A percentile compares a stretch with the other conserved stretches of the same genome.
phyloP scores from a whole-genome alignment of 2,113 vertebrate species.

The Dasypus novemcinctus region DNA sequence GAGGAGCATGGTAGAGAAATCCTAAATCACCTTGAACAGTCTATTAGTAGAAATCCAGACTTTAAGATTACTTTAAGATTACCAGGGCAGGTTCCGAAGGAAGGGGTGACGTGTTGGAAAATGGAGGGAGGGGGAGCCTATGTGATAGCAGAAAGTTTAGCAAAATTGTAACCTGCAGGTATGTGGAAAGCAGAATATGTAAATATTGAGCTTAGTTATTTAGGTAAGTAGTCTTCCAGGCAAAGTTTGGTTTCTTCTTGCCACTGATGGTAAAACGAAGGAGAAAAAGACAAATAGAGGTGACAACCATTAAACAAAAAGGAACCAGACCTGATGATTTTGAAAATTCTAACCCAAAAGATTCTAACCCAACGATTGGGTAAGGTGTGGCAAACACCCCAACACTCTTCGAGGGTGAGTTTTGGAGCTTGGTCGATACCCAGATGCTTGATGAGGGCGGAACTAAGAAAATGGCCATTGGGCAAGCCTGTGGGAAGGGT shows the following conservation, averaged over 20 bases:
- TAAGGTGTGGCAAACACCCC: too few species aligned
- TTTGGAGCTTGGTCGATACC: too few species aligned
- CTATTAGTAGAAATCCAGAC: background rate
- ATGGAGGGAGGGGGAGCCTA: background rate
- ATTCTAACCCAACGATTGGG: too few species aligned
- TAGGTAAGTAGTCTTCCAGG: background rate
- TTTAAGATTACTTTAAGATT: background rate
- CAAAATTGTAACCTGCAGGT: accelerated
- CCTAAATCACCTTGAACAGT: background rate
- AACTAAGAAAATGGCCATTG: too few species aligned
- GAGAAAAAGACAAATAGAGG: accelerated
- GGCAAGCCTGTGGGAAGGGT: too few species aligned
- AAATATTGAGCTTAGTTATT: accelerated
- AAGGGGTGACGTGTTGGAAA: accelerated
- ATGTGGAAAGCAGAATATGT: background rate
- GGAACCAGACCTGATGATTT: background rate
- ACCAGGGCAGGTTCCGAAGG: background rate
- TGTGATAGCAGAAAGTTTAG: background rate
- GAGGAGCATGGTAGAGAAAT: background rate
- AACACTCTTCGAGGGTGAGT: too few species aligned
- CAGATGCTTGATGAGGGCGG: too few species aligned
- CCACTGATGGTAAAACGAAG: too few species aligned
- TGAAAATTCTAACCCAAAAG: too few species aligned
- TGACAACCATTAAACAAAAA: too few species aligned
- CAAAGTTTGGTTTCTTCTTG: background rate